Percentiles rank a stretch among this genome's conserved stretches.
Conservation (phyloP, 2,888 invertebrate species). For the Parasteatoda lunata region DNA sequence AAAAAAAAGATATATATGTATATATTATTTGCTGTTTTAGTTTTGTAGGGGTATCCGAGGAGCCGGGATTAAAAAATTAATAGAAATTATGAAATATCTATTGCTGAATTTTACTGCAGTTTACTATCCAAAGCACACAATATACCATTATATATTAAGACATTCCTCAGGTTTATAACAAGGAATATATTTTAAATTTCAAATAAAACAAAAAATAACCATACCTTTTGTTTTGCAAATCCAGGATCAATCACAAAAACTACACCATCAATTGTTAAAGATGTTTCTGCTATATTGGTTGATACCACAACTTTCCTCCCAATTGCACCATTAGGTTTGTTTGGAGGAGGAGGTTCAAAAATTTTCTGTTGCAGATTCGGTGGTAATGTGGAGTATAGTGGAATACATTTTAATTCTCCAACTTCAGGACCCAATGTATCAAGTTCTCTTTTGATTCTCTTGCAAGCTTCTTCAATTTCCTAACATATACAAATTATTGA, state of each 20-base stretch:
- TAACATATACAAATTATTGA: conserved; percentile 65
- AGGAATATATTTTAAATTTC: background rate
- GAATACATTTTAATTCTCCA: conserved; percentile 98
- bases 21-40: too few species aligned
- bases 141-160: too few species aligned
- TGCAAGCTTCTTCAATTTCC: conserved; percentile 99
- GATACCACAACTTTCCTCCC: conserved; percentile 96
- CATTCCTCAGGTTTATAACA: background rate
- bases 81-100: too few species aligned
- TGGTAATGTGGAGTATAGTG: conserved; percentile 97
- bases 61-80: too few species aligned
- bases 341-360: conserved; percentile 96
- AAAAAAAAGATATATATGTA: too few species aligned
- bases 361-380: conserved; percentile 97
- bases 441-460: conserved; percentile 94
- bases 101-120: too few species aligned
- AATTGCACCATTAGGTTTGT: conserved; percentile 89
- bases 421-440: conserved; percentile 97
- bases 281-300: conserved; percentile 99
- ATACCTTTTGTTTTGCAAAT: conserved; percentile 97
- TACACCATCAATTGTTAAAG: conserved; percentile 98
- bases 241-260: conserved; percentile 99
- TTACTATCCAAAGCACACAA: too few species aligned
- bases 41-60: too few species aligned
- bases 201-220: background rate